Conservation (phyloP, 2,888 invertebrate species). For the Stegana nigrithorax region DNA sequence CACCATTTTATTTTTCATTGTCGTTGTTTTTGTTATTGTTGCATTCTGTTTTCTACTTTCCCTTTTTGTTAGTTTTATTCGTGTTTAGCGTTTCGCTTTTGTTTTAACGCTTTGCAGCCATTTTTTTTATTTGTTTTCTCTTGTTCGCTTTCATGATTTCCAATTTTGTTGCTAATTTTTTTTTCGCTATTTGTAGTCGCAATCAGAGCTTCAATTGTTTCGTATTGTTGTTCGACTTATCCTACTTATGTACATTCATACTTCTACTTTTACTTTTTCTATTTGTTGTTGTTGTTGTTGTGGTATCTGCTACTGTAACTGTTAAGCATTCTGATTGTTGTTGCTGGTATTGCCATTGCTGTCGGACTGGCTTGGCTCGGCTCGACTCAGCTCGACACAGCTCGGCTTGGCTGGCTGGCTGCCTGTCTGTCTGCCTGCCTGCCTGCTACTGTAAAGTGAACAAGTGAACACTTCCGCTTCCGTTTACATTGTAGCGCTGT, state of each 20-base stretch:
- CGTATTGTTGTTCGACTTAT: too few relatives aligned
- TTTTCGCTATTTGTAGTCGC: constrained; percentile 16
- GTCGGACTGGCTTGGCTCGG: too few relatives aligned
- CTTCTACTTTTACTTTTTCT: constrained; percentile 9
- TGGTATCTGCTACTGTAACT: constrained; percentile 37
- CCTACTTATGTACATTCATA: not conserved
- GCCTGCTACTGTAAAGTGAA: constrained; percentile 25
- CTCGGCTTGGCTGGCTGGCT: too few relatives aligned
- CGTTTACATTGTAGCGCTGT: constrained; percentile 30
- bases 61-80: not conserved
- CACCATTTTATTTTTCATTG: constrained; percentile 46
- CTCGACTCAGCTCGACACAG: too few relatives aligned
- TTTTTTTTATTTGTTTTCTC: constrained; percentile 20
- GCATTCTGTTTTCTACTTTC: not conserved
- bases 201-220: constrained; percentile 53
- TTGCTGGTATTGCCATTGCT: not conserved
- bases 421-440: too few relatives aligned
- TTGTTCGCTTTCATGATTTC: not conserved
- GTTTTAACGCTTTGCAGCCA: constrained; percentile 4
- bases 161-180: not conserved
- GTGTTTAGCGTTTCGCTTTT: not conserved
- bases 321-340: not conserved
- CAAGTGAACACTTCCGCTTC: constrained; percentile 53
- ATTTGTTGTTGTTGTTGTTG: constrained; percentile 6
- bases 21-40: not conserved